phyloP scores from a whole-genome alignment of 2,797 vertebrate genomes.

The Sylvilagus floridanus region DNA sequence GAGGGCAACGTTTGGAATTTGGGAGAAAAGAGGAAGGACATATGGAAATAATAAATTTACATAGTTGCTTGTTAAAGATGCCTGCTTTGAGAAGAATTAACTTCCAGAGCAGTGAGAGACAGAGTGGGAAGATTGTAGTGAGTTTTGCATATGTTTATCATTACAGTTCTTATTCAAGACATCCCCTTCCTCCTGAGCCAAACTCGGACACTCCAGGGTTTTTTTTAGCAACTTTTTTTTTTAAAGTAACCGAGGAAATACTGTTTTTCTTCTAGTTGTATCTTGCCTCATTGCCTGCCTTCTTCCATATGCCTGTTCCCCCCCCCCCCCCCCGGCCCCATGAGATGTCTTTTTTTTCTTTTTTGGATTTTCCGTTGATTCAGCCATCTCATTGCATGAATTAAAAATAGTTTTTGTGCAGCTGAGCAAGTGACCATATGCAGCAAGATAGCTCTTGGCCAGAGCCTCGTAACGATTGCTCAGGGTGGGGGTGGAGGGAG shows the following conservation, averaged over 20 bases:
- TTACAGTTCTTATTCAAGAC: constrained; percentile 62
- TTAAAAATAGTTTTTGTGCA: constrained; percentile 59
- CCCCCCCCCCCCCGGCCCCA: background rate
- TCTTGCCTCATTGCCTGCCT: background rate
- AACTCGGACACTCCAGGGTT: background rate
- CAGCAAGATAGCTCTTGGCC: constrained; percentile 23
- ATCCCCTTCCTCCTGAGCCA: constrained; percentile 54
- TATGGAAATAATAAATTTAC: constrained; percentile 80
- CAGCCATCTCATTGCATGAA: constrained; percentile 1
- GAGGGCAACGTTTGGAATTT: constrained; percentile 72
- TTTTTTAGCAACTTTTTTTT: constrained; percentile 28
- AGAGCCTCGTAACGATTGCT: background rate
- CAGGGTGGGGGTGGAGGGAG: background rate
- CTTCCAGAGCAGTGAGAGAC: constrained; percentile 66
- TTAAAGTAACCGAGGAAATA: constrained; percentile 2
- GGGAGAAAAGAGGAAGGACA: constrained; percentile 53
- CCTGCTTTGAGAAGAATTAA: constrained; percentile 64
- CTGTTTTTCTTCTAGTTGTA: background rate
- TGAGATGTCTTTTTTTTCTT: constrained; percentile 49
- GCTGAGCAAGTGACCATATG: constrained; percentile 10
- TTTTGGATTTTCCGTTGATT: constrained; percentile 55
- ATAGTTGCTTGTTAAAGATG: constrained; percentile 66
- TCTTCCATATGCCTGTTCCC: background rate
- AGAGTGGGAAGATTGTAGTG: constrained; percentile 12
- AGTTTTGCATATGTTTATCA: constrained; percentile 61